A percentile compares a stretch with the other conserved stretches of the same genome.
These are phyloP conservation scores for Garrulus glandarius DNA, from an alignment of 2,797 vertebrate genomes.

Conservation along the genomic window DNA sequence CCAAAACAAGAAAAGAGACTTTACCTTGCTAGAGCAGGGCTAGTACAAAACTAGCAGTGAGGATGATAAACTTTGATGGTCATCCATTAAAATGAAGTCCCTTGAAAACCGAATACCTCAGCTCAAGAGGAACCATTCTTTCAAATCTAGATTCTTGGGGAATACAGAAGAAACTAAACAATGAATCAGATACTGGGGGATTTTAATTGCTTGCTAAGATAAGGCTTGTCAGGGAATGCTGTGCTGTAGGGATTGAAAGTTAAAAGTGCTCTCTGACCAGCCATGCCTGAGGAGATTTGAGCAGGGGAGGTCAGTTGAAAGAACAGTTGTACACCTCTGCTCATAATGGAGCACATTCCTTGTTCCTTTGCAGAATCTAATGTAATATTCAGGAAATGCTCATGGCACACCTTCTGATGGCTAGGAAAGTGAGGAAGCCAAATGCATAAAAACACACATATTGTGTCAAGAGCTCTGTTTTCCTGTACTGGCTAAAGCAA, in stretches of 20 bases:
- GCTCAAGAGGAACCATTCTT: neutral
- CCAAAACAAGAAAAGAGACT: neutral
- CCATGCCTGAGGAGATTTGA: neutral
- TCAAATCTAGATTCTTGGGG: neutral
- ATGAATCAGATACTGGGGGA: neutral
- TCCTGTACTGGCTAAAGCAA: neutral
- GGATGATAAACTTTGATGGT: neutral
- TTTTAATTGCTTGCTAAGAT: neutral
- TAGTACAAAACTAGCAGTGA: neutral
- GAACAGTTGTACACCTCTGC: fast-evolving
- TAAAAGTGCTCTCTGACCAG: neutral
- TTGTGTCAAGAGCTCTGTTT: neutral
- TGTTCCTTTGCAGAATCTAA: neutral
- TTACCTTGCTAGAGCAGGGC: neutral
- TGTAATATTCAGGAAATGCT: neutral
- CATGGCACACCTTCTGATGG: neutral
- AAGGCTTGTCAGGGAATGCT: neutral
- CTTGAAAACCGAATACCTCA: neutral
- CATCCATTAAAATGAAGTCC: neutral
- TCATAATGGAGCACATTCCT: neutral
- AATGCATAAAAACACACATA: neutral
- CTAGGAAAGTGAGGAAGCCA: neutral
- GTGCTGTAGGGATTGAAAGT: neutral
- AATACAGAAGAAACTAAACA: neutral
- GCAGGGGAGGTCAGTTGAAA: neutral